Evolutionary conservation across 1,140 invertebrate species (phyloP), one percentile per base, ranked within the genome.

Genomic region (Apocrypta bakeri): DNA sequence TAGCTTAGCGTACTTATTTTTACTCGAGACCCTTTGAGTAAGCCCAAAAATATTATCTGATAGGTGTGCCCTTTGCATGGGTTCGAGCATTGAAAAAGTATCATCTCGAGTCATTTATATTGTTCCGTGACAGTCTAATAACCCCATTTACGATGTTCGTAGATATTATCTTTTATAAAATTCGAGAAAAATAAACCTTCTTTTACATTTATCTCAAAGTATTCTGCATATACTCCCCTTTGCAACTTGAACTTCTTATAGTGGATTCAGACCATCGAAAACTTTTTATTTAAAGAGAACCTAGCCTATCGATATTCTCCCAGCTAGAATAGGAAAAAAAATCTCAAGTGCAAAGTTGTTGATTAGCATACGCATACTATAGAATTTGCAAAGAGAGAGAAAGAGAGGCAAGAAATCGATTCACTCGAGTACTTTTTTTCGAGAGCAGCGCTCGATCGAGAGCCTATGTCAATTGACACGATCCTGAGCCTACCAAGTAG

Each of bases 391-490:
- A 31, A 21, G 17, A 71, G 69, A 40, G 29, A 76, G 25, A 48
- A 2, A 76, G 11, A 80, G 27, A 27, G 9, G 61, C 24, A 79
- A 48, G 66, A n/a, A n/a, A 81, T 81, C 71, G 37, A 81, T 73
- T 29, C 17, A 81, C 72, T 74, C n/a, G 31, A 64, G 79, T 81
- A 72, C 72, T 81, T 81, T n/a, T n/a, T n/a, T 74, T 75, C 48
- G 63, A 79, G 76, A 78, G 82, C 82, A 83, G 61, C 64, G 76
- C 71, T 42, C 82, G 68, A 64, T 83, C 75, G 37, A 83, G 69
- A 83, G 82, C 31, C 61, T 37, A 79, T 66, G 68, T 74, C 76
- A 83, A 73, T 83, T 48, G 82, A 83, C 37, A 27, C 76, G 56
- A 79, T 68, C 71, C 42, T 74, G 40, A 74, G 42, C 63, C 48